Conservation (phyloP, 1,140 invertebrate genomes). For the Ganaspis sp. region DNA sequence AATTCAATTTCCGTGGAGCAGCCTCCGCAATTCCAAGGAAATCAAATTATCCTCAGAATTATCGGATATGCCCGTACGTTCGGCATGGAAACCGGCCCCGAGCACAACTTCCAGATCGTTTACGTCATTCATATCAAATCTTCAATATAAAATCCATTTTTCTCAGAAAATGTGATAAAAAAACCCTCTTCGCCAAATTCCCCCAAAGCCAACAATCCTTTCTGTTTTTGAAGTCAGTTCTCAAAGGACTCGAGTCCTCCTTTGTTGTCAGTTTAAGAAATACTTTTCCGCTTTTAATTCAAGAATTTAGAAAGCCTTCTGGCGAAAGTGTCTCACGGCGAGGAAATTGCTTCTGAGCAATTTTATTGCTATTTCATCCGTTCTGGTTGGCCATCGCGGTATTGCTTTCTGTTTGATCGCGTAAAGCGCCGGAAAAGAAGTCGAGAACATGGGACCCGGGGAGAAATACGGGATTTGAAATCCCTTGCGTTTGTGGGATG, state of each 20-base stretch:
- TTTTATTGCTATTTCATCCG: conserved; percentile 11
- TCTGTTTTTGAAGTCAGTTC: too few species aligned
- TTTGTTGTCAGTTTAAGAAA: too few species aligned
- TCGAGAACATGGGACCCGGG: not conserved
- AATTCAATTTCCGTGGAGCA: conserved; percentile 61
- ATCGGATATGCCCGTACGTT: conserved; percentile 44
- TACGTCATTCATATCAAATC: conserved; percentile 7
- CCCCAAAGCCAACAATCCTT: too few species aligned
- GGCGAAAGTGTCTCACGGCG: not conserved
- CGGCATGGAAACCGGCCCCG: not conserved
- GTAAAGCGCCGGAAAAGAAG: conserved; percentile 24
- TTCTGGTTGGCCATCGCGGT: conserved; percentile 8
- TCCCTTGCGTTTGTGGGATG: conserved; percentile 33
- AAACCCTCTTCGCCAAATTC: too few species aligned
- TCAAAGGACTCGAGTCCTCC: too few species aligned
- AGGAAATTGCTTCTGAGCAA: not conserved
- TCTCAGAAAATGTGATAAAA: not conserved
- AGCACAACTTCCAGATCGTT: conserved; percentile 4
- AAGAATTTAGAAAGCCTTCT: not conserved
- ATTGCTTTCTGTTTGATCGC: conserved; percentile 25
- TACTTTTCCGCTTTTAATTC: not conserved
- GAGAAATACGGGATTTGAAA: conserved; percentile 17
- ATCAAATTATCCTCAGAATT: conserved; percentile 64
- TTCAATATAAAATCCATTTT: not conserved
- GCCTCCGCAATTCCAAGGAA: conserved; percentile 59